Conservation (phyloP, 2,888 invertebrate species). For the Parelbella ahira region DNA sequence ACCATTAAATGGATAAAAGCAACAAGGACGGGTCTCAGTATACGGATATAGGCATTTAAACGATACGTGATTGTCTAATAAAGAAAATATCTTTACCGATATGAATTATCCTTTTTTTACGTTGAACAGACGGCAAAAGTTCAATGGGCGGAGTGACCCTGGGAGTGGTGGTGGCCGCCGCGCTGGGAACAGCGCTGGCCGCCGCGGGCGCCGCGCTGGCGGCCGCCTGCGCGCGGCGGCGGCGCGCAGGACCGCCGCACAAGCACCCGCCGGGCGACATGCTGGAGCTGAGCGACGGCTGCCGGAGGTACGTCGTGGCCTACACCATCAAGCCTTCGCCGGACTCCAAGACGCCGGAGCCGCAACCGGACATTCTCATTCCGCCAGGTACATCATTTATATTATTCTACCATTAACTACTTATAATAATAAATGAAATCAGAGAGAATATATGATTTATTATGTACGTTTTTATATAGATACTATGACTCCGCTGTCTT, state of each 20-base stretch:
- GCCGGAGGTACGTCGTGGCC: slow-evolving; percentile 91
- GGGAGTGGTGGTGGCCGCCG: slow-evolving; percentile 79
- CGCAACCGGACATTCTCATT: slow-evolving; percentile 90
- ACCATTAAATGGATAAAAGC: too few species aligned
- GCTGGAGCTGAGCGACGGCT: slow-evolving; percentile 87
- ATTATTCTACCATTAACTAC: neutral
- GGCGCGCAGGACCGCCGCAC: slow-evolving; percentile 59
- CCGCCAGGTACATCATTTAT: slow-evolving; percentile 79
- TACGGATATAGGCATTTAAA: too few species aligned
- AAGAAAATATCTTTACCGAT: too few species aligned
- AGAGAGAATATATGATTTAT: too few species aligned
- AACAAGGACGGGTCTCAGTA: too few species aligned
- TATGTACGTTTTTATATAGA: too few species aligned
- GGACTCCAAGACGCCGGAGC: slow-evolving; percentile 80
- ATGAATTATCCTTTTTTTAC: too few species aligned
- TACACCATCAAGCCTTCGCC: slow-evolving; percentile 88
- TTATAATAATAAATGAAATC: too few species aligned
- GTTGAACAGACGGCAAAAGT: slow-evolving; percentile 84
- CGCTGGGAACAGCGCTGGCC: slow-evolving; percentile 55
- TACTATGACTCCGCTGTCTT: too few species aligned
- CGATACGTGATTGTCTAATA: too few species aligned
- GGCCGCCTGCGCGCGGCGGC: slow-evolving; percentile 55
- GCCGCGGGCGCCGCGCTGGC: slow-evolving; percentile 56
- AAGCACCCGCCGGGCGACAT: slow-evolving; percentile 72
- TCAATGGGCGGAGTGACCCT: slow-evolving; percentile 86